Conservation (phyloP, 64 coral and sea anemone genomes). For the Dendronephthya gigantea region DNA sequence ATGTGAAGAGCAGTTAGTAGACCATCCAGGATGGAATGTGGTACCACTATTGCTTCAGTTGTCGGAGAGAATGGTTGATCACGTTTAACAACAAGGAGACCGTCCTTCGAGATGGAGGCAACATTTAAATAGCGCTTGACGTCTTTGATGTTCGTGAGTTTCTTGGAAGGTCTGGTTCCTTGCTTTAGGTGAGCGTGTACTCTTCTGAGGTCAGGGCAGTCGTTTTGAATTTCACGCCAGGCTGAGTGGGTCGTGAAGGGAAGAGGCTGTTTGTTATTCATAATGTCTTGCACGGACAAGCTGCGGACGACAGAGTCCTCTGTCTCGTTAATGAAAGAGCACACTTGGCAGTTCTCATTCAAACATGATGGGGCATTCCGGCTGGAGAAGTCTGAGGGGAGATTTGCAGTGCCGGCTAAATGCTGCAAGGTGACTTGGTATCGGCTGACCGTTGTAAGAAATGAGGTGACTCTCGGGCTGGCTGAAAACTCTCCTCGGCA, state of each 20-base stretch:
- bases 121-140: slow-evolving; percentile 32
- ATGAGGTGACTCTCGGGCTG: slow-evolving; percentile 28
- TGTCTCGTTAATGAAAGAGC: slow-evolving; percentile 23
- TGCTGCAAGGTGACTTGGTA: slow-evolving; percentile 33
- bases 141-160: no score
- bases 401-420: slow-evolving; percentile 25
- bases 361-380: slow-evolving; percentile 15
- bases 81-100: slow-evolving; percentile 27
- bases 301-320: slow-evolving; percentile 30
- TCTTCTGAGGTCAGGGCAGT: slow-evolving; percentile 19
- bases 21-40: slow-evolving; percentile 29
- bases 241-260: slow-evolving; percentile 29
- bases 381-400: slow-evolving; percentile 45
- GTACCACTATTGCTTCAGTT: slow-evolving; percentile 27
- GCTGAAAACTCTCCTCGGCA: slow-evolving; percentile 35
- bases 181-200: slow-evolving; percentile 31
- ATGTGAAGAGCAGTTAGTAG: slow-evolving; percentile 33
- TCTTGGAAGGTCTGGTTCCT: slow-evolving; percentile 31
- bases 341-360: slow-evolving; percentile 35
- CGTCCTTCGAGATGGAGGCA: slow-evolving; percentile 20
- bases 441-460: slow-evolving; percentile 34
- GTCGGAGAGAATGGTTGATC: slow-evolving; percentile 17
- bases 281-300: neutral
- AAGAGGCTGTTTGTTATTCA: no score
- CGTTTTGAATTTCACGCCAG: slow-evolving; percentile 30